These are phyloP conservation scores for Fundulus diaphanus DNA, from an alignment of 2,797 vertebrate species.

Conservation along the genomic window DNA sequence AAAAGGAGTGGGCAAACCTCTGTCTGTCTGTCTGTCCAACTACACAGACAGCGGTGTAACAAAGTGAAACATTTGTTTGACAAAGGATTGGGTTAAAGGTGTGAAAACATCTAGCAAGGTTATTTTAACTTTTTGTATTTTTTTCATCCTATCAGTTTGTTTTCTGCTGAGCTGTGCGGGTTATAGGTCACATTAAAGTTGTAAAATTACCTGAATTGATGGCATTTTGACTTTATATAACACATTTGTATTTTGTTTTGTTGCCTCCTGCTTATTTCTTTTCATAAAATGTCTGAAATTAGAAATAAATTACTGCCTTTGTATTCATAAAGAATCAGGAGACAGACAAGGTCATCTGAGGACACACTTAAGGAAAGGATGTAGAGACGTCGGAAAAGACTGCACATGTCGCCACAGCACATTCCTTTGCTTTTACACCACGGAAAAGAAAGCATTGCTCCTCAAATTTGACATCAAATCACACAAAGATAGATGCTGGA, in stretches of 20 bases:
- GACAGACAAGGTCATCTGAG: conserved; percentile 69
- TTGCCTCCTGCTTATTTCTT: not conserved
- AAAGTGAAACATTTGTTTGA: not conserved
- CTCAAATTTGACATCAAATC: conserved; percentile 67
- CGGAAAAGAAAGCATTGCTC: conserved; percentile 69
- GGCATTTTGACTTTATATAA: not conserved
- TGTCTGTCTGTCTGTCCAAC: no score
- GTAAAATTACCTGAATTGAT: no score
- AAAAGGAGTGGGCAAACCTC: no score
- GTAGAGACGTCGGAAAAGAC: conserved; percentile 65
- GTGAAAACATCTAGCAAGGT: not conserved
- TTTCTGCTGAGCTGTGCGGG: not conserved
- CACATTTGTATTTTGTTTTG: not conserved
- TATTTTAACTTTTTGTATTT: not conserved
- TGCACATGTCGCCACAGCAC: conserved; percentile 61
- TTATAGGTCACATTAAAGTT: not conserved
- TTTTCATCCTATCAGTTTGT: not conserved
- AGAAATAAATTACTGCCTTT: not conserved
- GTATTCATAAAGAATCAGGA: conserved; percentile 5
- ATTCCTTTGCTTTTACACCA: conserved; percentile 66
- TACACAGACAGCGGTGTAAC: not conserved
- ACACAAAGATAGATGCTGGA: conserved; percentile 32
- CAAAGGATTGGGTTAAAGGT: not conserved
- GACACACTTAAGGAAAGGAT: conserved; percentile 54
- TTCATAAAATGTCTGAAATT: not conserved